These are phyloP conservation scores for Tangachromis dhanisi DNA, from an alignment of 2,113 vertebrate genomes.

Conservation along the genomic window DNA sequence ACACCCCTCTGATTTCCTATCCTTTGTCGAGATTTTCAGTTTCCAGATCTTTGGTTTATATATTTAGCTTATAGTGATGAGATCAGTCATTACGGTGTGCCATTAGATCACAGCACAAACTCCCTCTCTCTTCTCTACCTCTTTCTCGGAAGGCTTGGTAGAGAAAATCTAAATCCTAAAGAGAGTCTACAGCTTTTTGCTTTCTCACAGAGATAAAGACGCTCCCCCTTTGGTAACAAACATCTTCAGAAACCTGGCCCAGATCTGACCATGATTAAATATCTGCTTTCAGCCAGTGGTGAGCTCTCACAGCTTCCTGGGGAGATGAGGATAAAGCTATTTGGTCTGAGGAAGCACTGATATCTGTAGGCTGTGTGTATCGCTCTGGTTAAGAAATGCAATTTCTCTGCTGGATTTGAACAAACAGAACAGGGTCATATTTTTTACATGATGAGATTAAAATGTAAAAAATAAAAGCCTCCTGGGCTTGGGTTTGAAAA, in stretches of 20 bases:
- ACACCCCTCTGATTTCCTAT: neutral
- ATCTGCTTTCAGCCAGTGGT: neutral
- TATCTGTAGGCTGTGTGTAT: conserved; percentile 12
- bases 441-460: neutral
- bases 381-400: neutral
- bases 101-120: neutral
- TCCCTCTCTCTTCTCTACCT: neutral
- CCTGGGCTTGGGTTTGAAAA: neutral
- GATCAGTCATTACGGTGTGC: neutral
- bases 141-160: neutral
- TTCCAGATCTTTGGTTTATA: neutral
- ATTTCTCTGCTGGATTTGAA: neutral
- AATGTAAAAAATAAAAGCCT: neutral
- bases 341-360: neutral
- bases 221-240: neutral
- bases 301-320: neutral
- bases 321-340: conserved; percentile 7
- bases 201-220: neutral
- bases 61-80: neutral
- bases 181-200: neutral
- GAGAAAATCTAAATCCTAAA: neutral
- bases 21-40: neutral
- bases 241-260: conserved; percentile 23
- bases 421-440: neutral
- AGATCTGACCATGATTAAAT: conserved; percentile 20